Percentiles rank a stretch among this genome's conserved stretches.
phyloP scores from a whole-genome alignment of 2,888 invertebrate species.

The Oscheius sp. region DNA sequence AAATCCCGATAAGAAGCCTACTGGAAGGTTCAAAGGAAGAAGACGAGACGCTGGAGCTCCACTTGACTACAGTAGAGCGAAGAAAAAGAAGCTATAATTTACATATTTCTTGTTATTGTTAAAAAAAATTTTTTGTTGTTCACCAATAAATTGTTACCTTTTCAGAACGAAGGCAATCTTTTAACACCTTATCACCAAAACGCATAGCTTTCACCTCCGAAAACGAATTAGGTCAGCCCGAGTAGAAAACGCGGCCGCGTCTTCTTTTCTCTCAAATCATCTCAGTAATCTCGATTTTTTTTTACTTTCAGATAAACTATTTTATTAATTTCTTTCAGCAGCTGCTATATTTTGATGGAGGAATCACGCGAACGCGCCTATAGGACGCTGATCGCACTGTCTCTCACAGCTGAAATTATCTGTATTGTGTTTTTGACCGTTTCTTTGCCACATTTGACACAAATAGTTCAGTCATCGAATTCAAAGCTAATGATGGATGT shows the following conservation, averaged over 20 bases:
- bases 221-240: slow-evolving; percentile 21
- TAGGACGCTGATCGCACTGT: slow-evolving; percentile 13
- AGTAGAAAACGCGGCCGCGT: slow-evolving; percentile 15
- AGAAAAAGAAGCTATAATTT: not conserved
- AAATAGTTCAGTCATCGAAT: not conserved
- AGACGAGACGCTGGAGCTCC: slow-evolving; percentile 10
- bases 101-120: not conserved
- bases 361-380: slow-evolving; percentile 28
- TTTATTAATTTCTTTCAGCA: too few species aligned
- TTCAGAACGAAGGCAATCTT: too few species aligned
- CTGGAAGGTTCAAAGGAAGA: not conserved
- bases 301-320: too few species aligned
- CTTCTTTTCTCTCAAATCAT: not conserved
- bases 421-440: slow-evolving; percentile 1
- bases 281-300: not conserved
- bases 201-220: slow-evolving; percentile 18
- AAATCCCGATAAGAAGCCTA: not conserved
- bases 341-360: not conserved
- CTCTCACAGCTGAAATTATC: slow-evolving; percentile 12
- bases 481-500: not conserved
- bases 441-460: not conserved
- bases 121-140: not conserved
- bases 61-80: slow-evolving; percentile 23
- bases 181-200: slow-evolving; percentile 18
- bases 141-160: too few species aligned